Evolutionary conservation across 2,888 invertebrate genomes (phyloP), one percentile per base, ranked within the genome.

Genomic region (Lacanobia wlatinum): DNA sequence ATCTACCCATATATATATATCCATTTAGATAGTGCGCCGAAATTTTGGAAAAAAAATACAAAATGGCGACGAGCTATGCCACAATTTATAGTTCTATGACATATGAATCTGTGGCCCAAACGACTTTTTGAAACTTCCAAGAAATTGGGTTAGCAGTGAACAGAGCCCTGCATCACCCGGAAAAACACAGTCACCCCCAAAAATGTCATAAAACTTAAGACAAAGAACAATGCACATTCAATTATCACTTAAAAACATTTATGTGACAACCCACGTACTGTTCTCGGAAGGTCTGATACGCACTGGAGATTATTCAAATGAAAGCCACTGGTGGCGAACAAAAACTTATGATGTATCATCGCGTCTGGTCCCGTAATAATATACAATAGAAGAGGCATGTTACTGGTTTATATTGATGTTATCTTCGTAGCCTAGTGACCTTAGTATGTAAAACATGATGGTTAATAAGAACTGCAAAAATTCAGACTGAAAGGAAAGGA

Each of bases 291-390:
- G 64, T 10, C 50, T 6, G 81, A 80, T 80, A 81, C 23, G 46
- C 65, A 75, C 80, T 76, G 2, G n/a, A 50, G 48, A 74, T 73
- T 80, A 76, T 76, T 81, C 46, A 75, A 76, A 76, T 74, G 46
- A 48, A 23, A 58, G 18, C 28, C 40, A 14, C 16, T 34, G n/a
- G 5, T 50, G 62, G 76, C 56, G 64, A 2, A 48, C 65, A 80
- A 34, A 53, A 28, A 52, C 28, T 14, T 16, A 28, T 74, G 58
- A 81, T 81, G 65, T 59, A 81, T 76, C 76, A 64, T 62, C 48
- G 21, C 43, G 65, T 81, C 80, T 46, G 23, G 75, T 75, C 81
- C 81, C 75, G 75, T 76, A 76, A 81, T 58, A 52, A 3, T 40
- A 53, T 0, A 75, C 76, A 81, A 75, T 76, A 64, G 76, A 76